phyloP scores from a whole-genome alignment of 2,888 invertebrate species.

The Achlya flavicornis region DNA sequence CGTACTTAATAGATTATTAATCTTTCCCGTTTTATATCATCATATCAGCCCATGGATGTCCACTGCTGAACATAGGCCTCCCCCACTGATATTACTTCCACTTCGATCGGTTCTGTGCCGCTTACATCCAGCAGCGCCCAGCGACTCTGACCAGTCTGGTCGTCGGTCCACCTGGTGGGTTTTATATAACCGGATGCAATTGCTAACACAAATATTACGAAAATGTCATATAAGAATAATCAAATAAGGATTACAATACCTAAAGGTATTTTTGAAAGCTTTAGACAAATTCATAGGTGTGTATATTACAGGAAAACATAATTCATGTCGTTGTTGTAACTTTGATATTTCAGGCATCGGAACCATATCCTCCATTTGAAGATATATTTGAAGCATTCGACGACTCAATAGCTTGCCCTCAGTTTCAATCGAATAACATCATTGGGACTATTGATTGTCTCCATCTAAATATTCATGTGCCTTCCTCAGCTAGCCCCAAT shows the following conservation, averaged over 20 bases:
- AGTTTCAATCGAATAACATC: constrained; percentile 30
- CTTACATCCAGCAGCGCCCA: too few relatives aligned
- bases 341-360: constrained; percentile 31
- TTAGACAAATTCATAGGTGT: not conserved
- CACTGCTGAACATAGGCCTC: too few relatives aligned
- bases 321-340: not conserved
- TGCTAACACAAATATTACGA: too few relatives aligned
- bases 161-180: too few relatives aligned
- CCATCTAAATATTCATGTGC: constrained; percentile 85
- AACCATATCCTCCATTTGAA: constrained; percentile 34
- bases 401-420: constrained; percentile 34
- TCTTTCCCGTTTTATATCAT: too few relatives aligned
- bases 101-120: too few relatives aligned
- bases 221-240: too few relatives aligned
- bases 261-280: not conserved
- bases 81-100: too few relatives aligned
- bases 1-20: constrained; percentile 22
- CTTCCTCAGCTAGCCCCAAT: constrained; percentile 43
- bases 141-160: too few relatives aligned
- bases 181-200: too few relatives aligned
- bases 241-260: not conserved
- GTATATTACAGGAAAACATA: too few relatives aligned
- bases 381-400: constrained; percentile 36
- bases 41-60: too few relatives aligned
- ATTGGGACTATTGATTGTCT: constrained; percentile 81